These are phyloP conservation scores for Tanytarsus gracilentus DNA, from an alignment of 2,888 invertebrate genomes.

Conservation along the genomic window DNA sequence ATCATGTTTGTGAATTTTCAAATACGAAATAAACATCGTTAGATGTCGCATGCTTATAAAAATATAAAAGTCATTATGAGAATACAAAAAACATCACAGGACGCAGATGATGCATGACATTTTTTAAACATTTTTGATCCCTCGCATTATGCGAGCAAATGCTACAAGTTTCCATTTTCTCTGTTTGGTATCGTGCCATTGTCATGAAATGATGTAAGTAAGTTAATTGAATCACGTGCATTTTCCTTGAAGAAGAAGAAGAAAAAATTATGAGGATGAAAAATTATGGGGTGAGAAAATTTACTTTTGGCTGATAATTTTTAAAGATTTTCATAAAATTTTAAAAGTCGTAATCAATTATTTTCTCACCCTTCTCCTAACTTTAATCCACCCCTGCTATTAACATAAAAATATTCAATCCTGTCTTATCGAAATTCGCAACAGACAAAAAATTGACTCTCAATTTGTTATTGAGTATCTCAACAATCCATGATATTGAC, in stretches of 20 bases:
- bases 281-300: neutral
- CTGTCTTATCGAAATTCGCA: too few species aligned
- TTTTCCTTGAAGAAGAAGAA: neutral
- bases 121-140: constrained; percentile 19
- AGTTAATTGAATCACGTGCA: constrained; percentile 20
- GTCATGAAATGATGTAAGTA: neutral
- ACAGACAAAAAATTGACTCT: neutral
- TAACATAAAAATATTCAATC: too few species aligned
- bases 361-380: too few species aligned
- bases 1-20: too few species aligned
- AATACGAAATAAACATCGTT: too few species aligned
- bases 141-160: constrained; percentile 5
- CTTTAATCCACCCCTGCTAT: too few species aligned
- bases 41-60: too few species aligned
- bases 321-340: too few species aligned
- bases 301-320: neutral
- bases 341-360: too few species aligned
- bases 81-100: neutral
- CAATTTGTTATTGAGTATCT: neutral
- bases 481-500: too few species aligned
- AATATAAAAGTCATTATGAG: too few species aligned
- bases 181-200: neutral
- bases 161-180: neutral
- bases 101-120: constrained; percentile 16
- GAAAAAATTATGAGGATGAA: neutral